Base-by-base conservation (phyloP, 2,888 invertebrate genomes). In the Bhutanitis thaidina region DNA sequence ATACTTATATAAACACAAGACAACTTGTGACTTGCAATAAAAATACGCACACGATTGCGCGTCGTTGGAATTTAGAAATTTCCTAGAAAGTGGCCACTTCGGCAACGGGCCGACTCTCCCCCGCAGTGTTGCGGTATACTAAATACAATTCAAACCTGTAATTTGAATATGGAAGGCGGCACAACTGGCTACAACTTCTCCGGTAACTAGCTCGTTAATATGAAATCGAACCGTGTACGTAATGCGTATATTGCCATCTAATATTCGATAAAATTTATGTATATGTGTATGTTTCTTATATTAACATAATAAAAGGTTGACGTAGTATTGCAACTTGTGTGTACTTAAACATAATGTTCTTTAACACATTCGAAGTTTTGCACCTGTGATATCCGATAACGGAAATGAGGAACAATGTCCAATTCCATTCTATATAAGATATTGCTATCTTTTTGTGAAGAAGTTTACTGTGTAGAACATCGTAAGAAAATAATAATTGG, bases 161-260 rank as follows among this genome's bases (percentile, higher is more conserved):
- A 80, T 79, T 79, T 79, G 73, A 78, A 77, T 78, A 76, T 71
- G 74, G 76, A 74, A 73, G 74, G 64, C 66, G 64, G 64, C 62
- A 60, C 52, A 61, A 53, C 57, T 57, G 57, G 59, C 41, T 35
- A 43, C 49, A 55, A 45, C 37, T 41, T 46, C 49, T 57, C 48
- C 53, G 58, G 53, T 64, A 54, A 59, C 61, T 56, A 57, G 60
- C 64, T 66, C 65, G 69, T 72, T 74, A 72, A 67, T 66, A 69
- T 67, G 61, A 64, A 68, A 67, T 64, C 69, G 67, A 69, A 62
- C 65, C 65, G 60, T 70, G 69, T 68, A 69, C 58, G 27, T 27
- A 27, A 1, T 7, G 5, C 20, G 60, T 62, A 64, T 65, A 66
- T 61, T 58, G 52, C 52, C 52, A 30, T 38, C 27, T 36, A 50